Evolutionary conservation across 2,797 vertebrate genomes (phyloP), one percentile per base, ranked within the genome.

Genomic region (Agapornis canus): DNA sequence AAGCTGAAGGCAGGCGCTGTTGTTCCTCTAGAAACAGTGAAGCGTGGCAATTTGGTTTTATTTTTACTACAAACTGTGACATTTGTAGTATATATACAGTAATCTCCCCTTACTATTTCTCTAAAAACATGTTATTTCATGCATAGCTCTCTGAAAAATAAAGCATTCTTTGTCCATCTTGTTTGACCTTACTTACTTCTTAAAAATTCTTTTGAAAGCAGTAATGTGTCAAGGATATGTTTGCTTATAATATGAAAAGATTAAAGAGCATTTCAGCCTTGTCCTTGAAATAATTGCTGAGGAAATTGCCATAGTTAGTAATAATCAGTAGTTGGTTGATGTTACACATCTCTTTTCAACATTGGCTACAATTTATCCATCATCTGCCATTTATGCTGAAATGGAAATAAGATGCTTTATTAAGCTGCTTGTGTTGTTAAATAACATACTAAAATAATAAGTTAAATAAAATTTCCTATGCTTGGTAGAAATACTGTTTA

Each of bases 361-460:
- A 25, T 70, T 54, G 79, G 68, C 68, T 90, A n/a, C 85, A 91
- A 83, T 92, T 95, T 91, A 49, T 94, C 84, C 72, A 65, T 96
- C 71, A 91, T 81, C 45, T 95, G 56, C 72, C 45, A 40, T 81
- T 77, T 88, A 78, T 60, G 71, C 42, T 88, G 87, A 78, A 92
- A 47, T 75, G n/a, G 69, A 85, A 95, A 87, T 84, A 85, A 77
- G 35, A 71, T 54, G 52, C 15, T 81, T 91, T 91, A 65, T 40
- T 37, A 57, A 75, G 7, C 10, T 54, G 22, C 20, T 70, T 61
- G 11, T 79, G 9, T 89, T 75, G 42, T 84, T 83, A 81, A 87
- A 66, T 66, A 80, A 51, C 52, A 49, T 2, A 1, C 40, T 48
- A 63, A 73, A 96, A 71, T 71, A 83, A 61, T 63, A 85, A 3